Conservation (phyloP, 2,888 invertebrate genomes). For the Allophyes oxyacanthae region DNA sequence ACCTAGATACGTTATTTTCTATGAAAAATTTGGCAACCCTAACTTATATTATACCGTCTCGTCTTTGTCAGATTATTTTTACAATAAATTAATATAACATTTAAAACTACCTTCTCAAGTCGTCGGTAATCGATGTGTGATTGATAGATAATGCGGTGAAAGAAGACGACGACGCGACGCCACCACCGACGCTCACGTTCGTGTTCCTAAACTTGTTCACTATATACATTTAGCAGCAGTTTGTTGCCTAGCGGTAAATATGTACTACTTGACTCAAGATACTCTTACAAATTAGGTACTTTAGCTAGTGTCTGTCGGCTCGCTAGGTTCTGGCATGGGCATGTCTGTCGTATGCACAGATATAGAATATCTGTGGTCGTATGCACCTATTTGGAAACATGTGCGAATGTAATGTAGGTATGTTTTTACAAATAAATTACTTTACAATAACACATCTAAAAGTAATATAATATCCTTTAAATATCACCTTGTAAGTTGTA, state of each 20-base stretch:
- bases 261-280: slow-evolving; percentile 30
- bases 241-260: slow-evolving; percentile 31
- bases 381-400: slow-evolving; percentile 9
- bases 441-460: slow-evolving; percentile 46
- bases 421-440: slow-evolving; percentile 21
- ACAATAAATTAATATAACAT: too few relatives aligned
- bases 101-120: too few relatives aligned
- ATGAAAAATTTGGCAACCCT: too few relatives aligned
- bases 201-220: slow-evolving; percentile 2
- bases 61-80: too few relatives aligned
- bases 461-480: slow-evolving; percentile 34
- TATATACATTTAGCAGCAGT: slow-evolving; percentile 36
- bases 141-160: too few relatives aligned
- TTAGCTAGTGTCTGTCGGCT: slow-evolving; percentile 1
- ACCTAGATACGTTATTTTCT: too few relatives aligned
- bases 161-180: neutral
- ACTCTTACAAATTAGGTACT: slow-evolving; percentile 23
- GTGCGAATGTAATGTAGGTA: slow-evolving; percentile 19
- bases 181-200: slow-evolving; percentile 5
- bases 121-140: too few relatives aligned
- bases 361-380: too few relatives aligned
- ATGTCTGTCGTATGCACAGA: slow-evolving; percentile 1
- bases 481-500: slow-evolving; percentile 31
- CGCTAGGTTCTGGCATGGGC: neutral
- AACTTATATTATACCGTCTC: too few relatives aligned